Conservation (phyloP, 2,113 vertebrate species). For the Oreochromis spilurus region DNA sequence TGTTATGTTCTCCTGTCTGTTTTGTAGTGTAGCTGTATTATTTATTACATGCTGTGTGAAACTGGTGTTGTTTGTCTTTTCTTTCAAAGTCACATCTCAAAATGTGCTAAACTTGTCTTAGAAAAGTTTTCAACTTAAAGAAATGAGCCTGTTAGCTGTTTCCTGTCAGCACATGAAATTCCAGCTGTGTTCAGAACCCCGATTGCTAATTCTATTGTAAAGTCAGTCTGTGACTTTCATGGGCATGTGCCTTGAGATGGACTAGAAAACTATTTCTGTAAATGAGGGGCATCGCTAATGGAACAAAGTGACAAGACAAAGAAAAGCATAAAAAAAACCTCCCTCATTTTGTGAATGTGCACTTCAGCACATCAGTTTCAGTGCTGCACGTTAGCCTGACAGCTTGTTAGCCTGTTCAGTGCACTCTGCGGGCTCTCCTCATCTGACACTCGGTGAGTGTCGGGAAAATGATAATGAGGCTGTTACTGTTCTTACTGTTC, state of each 20-base stretch:
- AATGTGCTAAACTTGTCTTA: background rate
- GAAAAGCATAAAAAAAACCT: rapidly evolving
- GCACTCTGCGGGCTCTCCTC: background rate
- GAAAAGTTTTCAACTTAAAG: background rate
- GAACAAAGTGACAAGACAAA: background rate
- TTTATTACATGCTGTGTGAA: background rate
- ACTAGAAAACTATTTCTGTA: background rate
- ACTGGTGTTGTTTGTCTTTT: background rate
- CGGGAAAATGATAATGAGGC: background rate
- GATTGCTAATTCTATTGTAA: background rate
- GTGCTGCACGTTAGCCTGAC: background rate
- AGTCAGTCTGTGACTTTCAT: background rate
- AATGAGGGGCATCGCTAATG: background rate
- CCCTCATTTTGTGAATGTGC: background rate
- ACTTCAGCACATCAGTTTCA: background rate
- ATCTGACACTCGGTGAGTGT: background rate
- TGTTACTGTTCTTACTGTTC: background rate
- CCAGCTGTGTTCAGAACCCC: background rate
- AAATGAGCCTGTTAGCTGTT: background rate
- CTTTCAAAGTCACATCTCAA: background rate
- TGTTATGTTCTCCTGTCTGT: background rate
- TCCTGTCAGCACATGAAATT: background rate
- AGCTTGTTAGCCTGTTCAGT: background rate
- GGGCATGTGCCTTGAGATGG: background rate
- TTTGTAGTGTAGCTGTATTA: rapidly evolving